Percentiles rank a stretch among this genome's conserved stretches.
Conservation (phyloP, 2,888 invertebrate species). For the Dasypogon diadema region DNA sequence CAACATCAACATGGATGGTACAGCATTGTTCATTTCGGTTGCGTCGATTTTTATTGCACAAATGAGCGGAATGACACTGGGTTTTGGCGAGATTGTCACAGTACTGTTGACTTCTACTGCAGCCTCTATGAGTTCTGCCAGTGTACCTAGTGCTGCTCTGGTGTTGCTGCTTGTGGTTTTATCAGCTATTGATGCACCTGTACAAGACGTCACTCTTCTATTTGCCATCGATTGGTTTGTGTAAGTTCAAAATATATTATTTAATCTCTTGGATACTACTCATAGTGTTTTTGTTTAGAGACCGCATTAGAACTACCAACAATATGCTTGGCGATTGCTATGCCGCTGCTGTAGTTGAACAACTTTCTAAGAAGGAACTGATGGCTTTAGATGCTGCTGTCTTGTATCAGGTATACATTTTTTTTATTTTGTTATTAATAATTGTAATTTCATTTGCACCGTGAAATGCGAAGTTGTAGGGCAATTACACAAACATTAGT, state of each 20-base stretch:
- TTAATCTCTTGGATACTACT: no score
- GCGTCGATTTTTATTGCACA: slow-evolving; percentile 87
- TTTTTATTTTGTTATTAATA: no score
- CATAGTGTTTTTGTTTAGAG: slow-evolving; percentile 72
- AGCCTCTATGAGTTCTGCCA: slow-evolving; percentile 89
- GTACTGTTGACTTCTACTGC: slow-evolving; percentile 87
- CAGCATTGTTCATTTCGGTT: slow-evolving; percentile 88
- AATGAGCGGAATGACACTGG: slow-evolving; percentile 87
- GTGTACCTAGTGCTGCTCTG: slow-evolving; percentile 87
- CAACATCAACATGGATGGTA: slow-evolving; percentile 94
- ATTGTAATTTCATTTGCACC: no score
- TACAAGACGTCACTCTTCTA: slow-evolving; percentile 83
- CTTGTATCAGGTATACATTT: slow-evolving; percentile 71
- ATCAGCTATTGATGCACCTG: slow-evolving; percentile 84
- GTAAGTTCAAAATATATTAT: slow-evolving; percentile 72
- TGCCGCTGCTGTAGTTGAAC: slow-evolving; percentile 86
- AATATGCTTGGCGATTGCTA: slow-evolving; percentile 91
- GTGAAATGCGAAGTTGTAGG: no score
- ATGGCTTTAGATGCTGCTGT: slow-evolving; percentile 80
- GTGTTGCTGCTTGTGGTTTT: slow-evolving; percentile 84
- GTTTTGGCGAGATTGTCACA: slow-evolving; percentile 86
- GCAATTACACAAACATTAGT: no score
- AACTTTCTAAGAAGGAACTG: slow-evolving; percentile 83
- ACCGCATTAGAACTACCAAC: slow-evolving; percentile 87
- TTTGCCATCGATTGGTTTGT: slow-evolving; percentile 93